These are phyloP conservation scores for Sinocyclocheilus maitianheensis DNA, from an alignment of 2,113 vertebrate species.

Conservation along the genomic window DNA sequence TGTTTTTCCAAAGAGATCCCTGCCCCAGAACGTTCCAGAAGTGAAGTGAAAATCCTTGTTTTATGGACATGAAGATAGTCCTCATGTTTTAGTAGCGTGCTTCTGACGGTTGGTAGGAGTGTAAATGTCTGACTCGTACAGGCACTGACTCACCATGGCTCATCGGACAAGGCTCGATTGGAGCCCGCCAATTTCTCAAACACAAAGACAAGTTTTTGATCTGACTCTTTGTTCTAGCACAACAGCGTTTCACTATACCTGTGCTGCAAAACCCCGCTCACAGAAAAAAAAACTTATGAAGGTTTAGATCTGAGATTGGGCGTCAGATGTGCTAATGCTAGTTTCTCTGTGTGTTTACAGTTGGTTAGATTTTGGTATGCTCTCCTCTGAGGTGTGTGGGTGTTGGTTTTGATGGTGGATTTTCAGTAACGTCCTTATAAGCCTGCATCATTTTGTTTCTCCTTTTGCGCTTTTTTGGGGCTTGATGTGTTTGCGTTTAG, in stretches of 20 bases:
- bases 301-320: background rate
- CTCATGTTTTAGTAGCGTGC: slow-evolving; percentile 63
- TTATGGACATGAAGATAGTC: slow-evolving; percentile 48
- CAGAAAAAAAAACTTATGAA: background rate
- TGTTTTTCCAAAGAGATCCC: slow-evolving; percentile 23
- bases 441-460: slow-evolving; percentile 45
- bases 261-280: slow-evolving; percentile 56
- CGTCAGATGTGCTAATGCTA: background rate
- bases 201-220: slow-evolving; percentile 54
- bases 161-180: slow-evolving; percentile 64
- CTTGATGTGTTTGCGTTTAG: slow-evolving; percentile 40
- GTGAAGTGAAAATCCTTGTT: slow-evolving; percentile 41
- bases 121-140: slow-evolving; percentile 67
- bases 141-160: slow-evolving; percentile 79
- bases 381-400: slow-evolving; percentile 18
- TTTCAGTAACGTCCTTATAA: background rate
- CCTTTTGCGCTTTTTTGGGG: slow-evolving; percentile 8
- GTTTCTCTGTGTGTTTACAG: slow-evolving; percentile 51
- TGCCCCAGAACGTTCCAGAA: slow-evolving; percentile 51
- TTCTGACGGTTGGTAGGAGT: slow-evolving; percentile 65
- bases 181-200: slow-evolving; percentile 70
- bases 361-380: slow-evolving; percentile 55
- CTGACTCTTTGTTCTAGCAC: slow-evolving; percentile 55
- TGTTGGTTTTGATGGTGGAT: slow-evolving; percentile 27
- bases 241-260: slow-evolving; percentile 25